Evolutionary conservation across 2,113 vertebrate species (phyloP).

Genomic region (Myiozetetes cayanensis): DNA sequence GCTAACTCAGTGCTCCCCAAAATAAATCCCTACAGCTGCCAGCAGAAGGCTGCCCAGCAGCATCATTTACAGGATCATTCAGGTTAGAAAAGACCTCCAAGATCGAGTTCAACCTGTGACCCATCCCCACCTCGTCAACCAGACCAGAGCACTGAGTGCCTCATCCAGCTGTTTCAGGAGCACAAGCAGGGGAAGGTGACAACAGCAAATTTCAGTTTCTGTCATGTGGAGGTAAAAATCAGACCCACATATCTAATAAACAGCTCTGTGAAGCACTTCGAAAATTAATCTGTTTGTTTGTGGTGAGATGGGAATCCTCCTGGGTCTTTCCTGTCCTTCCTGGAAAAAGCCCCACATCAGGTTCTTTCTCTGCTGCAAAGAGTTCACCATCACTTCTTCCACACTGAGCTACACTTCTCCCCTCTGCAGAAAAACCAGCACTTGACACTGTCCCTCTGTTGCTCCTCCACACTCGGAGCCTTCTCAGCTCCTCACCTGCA

Average conservation of each 20-base stretch:
- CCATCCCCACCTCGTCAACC: neutral
- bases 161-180: neutral
- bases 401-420: neutral
- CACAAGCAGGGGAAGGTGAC: neutral
- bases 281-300: neutral
- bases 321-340: neutral
- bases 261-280: neutral
- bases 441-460: fast-evolving
- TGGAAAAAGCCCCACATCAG: neutral
- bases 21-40: neutral
- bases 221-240: neutral
- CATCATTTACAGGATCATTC: neutral
- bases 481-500: neutral
- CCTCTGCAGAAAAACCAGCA: neutral
- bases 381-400: neutral
- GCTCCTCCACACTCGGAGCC: neutral
- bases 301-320: neutral
- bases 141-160: neutral
- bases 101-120: neutral
- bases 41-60: neutral
- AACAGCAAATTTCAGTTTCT: neutral
- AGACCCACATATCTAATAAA: neutral
- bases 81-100: neutral
- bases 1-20: neutral
- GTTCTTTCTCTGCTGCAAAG: neutral